A percentile compares a stretch with the other conserved stretches of the same genome.
Evolutionary conservation across 2,888 invertebrate species (phyloP).

Genomic region (Cybosia mesomella): DNA sequence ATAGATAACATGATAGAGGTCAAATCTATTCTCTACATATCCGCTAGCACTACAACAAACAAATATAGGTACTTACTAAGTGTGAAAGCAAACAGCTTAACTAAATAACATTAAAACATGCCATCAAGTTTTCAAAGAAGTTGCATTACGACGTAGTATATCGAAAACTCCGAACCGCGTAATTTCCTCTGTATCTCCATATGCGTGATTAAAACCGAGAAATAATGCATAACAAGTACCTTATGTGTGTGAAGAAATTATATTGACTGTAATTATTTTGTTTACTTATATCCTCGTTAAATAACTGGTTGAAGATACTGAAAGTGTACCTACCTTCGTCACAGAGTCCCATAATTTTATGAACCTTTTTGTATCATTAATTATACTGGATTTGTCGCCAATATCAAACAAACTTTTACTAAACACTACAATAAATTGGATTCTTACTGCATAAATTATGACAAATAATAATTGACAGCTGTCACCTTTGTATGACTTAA

Average conservation of each 20-base stretch:
- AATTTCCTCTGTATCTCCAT: not conserved
- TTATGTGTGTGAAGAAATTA: slow-evolving; percentile 37
- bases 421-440: slow-evolving; percentile 20
- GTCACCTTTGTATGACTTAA: slow-evolving; percentile 46
- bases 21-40: slow-evolving; percentile 73
- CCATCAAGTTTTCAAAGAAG: slow-evolving; percentile 16
- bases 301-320: slow-evolving; percentile 37
- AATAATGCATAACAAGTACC: slow-evolving; percentile 26
- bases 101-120: slow-evolving; percentile 47
- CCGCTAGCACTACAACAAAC: slow-evolving; percentile 63
- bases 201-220: slow-evolving; percentile 11
- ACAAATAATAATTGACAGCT: slow-evolving; percentile 43
- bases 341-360: slow-evolving; percentile 75
- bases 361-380: slow-evolving; percentile 31
- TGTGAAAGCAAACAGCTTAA: slow-evolving; percentile 62
- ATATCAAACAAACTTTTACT: slow-evolving; percentile 21
- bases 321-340: slow-evolving; percentile 75
- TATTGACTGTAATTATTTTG: slow-evolving; percentile 71
- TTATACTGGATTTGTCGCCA: slow-evolving; percentile 12
- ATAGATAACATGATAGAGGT: slow-evolving; percentile 72
- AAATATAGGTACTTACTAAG: slow-evolving; percentile 58
- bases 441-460: slow-evolving; percentile 41
- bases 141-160: slow-evolving; percentile 37
- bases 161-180: not conserved
- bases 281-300: slow-evolving; percentile 62